Percentiles rank a stretch among this genome's conserved stretches.
These are phyloP conservation scores for Cynopterus brachyotis DNA, from an alignment of 2,113 vertebrate genomes.

Conservation along the genomic window DNA sequence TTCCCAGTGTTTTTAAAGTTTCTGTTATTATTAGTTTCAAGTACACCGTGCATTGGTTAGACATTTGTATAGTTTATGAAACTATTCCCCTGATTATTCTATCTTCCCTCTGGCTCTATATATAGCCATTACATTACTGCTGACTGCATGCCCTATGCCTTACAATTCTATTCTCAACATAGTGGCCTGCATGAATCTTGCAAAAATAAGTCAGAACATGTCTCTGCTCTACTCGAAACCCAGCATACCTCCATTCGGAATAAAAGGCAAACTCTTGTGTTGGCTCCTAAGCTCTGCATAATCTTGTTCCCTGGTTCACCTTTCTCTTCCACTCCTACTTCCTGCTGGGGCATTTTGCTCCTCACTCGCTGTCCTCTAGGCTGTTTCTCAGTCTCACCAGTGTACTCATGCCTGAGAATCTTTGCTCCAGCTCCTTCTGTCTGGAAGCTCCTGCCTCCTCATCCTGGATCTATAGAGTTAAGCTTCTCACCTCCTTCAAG, in stretches of 20 bases:
- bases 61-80: too few relatives aligned
- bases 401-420: background rate
- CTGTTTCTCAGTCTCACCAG: background rate
- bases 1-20: too few relatives aligned
- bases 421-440: background rate
- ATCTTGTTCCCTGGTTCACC: background rate
- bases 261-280: background rate
- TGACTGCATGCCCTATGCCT: too few relatives aligned
- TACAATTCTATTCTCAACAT: background rate
- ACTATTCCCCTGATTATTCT: too few relatives aligned
- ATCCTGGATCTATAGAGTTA: background rate
- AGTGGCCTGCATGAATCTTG: slow-evolving; percentile 15
- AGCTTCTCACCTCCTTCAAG: background rate
- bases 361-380: background rate
- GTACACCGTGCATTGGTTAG: too few relatives aligned
- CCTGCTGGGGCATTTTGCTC: background rate
- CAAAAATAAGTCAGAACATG: background rate
- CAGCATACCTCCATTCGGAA: background rate
- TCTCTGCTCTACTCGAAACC: background rate
- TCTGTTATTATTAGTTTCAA: too few relatives aligned
- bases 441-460: background rate
- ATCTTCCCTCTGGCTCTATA: too few relatives aligned
- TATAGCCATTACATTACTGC: too few relatives aligned
- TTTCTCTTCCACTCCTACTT: background rate
- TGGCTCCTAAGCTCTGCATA: rapidly evolving